Percentiles rank a stretch among this genome's conserved stretches.
Evolutionary conservation across 2,888 invertebrate genomes (phyloP).

Genomic region (Sphaerophoria rueppellii): DNA sequence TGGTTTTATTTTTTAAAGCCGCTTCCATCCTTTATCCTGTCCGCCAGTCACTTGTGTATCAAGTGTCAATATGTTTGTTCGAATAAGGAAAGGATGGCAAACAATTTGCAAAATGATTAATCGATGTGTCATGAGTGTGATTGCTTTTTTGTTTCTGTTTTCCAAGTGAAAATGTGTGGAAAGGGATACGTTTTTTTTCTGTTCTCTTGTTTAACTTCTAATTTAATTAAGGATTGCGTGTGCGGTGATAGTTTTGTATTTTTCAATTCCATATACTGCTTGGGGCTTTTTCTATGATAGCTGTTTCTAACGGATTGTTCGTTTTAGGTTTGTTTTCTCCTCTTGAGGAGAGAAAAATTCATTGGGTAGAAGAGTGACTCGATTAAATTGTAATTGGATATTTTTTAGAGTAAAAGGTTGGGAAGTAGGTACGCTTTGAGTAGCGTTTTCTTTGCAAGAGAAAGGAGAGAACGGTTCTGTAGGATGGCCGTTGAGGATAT

Average conservation of each 20-base stretch:
- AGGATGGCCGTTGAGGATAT: no score
- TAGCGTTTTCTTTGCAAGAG: no score
- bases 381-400: slow-evolving; percentile 71
- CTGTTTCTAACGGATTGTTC: slow-evolving; percentile 16
- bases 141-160: no score
- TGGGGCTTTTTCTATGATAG: slow-evolving; percentile 18
- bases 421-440: no score
- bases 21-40: slow-evolving; percentile 19
- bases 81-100: slow-evolving; percentile 51
- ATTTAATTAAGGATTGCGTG: slow-evolving; percentile 71
- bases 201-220: slow-evolving; percentile 62
- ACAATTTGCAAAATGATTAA: slow-evolving; percentile 73
- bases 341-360: slow-evolving; percentile 49
- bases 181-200: slow-evolving; percentile 11
- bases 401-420: slow-evolving; percentile 6
- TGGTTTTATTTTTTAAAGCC: slow-evolving; percentile 49
- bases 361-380: slow-evolving; percentile 73
- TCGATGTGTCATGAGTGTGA: slow-evolving; percentile 57
- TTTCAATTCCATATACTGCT: slow-evolving; percentile 21
- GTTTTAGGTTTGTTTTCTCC: neutral
- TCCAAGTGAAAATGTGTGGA: neutral
- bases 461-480: no score
- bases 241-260: slow-evolving; percentile 38
- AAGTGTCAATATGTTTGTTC: slow-evolving; percentile 48
- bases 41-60: slow-evolving; percentile 60